Evolutionary conservation across 1,140 invertebrate species (phyloP), one percentile per base, ranked within the genome.

Genomic region (Brachionus asplanchnoidis): DNA sequence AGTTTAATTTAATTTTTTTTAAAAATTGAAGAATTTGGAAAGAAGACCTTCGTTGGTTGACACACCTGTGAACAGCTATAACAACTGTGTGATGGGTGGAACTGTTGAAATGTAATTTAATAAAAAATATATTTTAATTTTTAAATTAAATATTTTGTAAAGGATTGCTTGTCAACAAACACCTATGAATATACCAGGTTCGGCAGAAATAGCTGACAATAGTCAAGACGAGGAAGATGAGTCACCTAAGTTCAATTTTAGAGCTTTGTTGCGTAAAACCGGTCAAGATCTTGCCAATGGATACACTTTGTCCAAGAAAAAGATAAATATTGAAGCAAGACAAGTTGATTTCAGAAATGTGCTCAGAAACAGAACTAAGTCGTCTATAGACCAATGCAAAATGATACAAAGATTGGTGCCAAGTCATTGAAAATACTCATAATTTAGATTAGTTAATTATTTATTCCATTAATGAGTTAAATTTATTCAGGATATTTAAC

Each of bases 241-340:
- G 9, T 32, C 60, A 20, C 84, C 66, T 44, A 53, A 78, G 0
- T 94, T 93, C 86, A 92, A 93, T 86, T 94, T 94, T 86, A 90
- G 93, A 66, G 92, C 93, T 86, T 87, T 94, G 7, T 87, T 94
- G 7, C 89, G 93, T 78, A 93, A 92, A 11, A 93, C 93, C 0
- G 90, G 92, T 78, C 91, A 92, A 85, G 91, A 93, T 6, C 42
- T 84, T 65, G 56, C 66, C 12, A 93, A 93, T 0, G 94, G 93
- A 0, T 93, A 93, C 86, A 93, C 93, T 32, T 88, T 94, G 14
- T 84, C 84, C 9, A 75, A 78, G 44, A 89, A 93, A n/a, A 93
- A 93, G 87, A 89, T 92, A 85, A 85, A 86, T 77, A 56, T 50
- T 20, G 78, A 83, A 32, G 50, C 46, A 3, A 82, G 68, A 68